phyloP scores from a whole-genome alignment of 2,888 invertebrate species.

The Empis stercorea region DNA sequence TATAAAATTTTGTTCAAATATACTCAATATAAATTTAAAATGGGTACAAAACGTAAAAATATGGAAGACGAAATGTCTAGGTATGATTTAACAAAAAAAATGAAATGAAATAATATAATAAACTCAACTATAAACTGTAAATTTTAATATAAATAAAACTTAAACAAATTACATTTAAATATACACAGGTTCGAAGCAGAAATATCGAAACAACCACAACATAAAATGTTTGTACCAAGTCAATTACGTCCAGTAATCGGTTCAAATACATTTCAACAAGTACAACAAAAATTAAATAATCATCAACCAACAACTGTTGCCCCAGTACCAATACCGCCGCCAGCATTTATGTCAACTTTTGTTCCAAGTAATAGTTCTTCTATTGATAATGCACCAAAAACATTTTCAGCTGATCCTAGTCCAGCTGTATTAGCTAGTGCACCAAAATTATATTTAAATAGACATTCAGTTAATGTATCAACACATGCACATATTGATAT shows the following conservation, averaged over 20 bases:
- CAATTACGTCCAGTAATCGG: constrained; percentile 54
- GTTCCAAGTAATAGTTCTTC: constrained; percentile 20
- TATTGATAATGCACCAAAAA: constrained; percentile 37
- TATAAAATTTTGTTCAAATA: too few species aligned
- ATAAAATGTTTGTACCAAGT: constrained; percentile 38
- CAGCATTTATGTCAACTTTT: constrained; percentile 34
- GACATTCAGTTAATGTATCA: constrained; percentile 36
- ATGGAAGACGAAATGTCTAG: constrained; percentile 90
- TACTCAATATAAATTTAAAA: constrained; percentile 10
- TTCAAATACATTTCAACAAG: constrained; percentile 56
- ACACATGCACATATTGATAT: constrained; percentile 38
- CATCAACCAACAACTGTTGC: constrained; percentile 25
- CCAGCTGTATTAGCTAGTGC: constrained; percentile 57
- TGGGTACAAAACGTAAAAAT: constrained; percentile 38
- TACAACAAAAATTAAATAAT: constrained; percentile 53
- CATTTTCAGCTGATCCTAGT: constrained; percentile 34
- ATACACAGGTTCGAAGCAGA: constrained; percentile 73
- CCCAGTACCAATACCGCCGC: constrained; percentile 29
- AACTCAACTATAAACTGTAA: too few species aligned
- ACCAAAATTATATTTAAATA: constrained; percentile 51
- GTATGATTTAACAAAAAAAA: constrained; percentile 36
- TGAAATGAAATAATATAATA: too few species aligned
- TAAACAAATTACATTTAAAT: neutral
- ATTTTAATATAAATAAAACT: neutral
- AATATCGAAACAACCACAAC: constrained; percentile 44